Base-by-base conservation (phyloP, 2,113 vertebrate genomes). In the Poeciliopsis occidentalis region DNA sequence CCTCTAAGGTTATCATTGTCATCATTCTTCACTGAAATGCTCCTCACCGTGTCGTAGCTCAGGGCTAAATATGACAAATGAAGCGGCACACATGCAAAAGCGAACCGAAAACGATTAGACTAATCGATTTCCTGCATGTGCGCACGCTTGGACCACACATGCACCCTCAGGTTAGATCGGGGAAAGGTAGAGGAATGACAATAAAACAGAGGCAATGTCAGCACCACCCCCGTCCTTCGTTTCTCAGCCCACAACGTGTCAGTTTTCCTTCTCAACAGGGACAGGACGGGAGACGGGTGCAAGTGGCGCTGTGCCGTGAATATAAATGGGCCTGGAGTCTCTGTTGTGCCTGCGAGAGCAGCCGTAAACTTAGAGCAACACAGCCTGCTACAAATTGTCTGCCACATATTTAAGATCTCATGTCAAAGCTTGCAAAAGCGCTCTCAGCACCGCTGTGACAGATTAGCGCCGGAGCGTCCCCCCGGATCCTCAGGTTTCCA, bases 241-340 rank as follows among this genome's bases (percentile, higher is more conserved):
- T 19, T 39, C 57, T 8, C 24, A 60, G 63, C 80, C 78, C 41
- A 66, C 62, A 19, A 77, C 69, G 69, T 87, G 81, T 85, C 88
- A 90, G 87, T 79, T 86, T 85, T 84, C 79, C 82, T 65, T 85
- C 88, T 91, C 88, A 86, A 81, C 81, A 67, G 87, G 84, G 86
- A 88, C 85, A 73, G 76, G 71, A 80, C 79, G 81, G 78, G 75
- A 74, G 83, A 76, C 47, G 82, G 87, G 85, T 79, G 88, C 76
- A 67, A 72, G 76, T 66, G 32, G 73, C 15, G 63, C 79, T 60
- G 84, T 60, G 60, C 71, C 83, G 83, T 90, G 91, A 92, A 92
- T 91, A 89, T 83, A 85, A 90, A 92, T 91, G 82, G 61, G 17
- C 60, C 66, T 2, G 0, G 70, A 79, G 85, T 79, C 78, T 84